These are phyloP conservation scores for Thera britannica DNA, from an alignment of 2,888 invertebrate species.

Conservation along the genomic window DNA sequence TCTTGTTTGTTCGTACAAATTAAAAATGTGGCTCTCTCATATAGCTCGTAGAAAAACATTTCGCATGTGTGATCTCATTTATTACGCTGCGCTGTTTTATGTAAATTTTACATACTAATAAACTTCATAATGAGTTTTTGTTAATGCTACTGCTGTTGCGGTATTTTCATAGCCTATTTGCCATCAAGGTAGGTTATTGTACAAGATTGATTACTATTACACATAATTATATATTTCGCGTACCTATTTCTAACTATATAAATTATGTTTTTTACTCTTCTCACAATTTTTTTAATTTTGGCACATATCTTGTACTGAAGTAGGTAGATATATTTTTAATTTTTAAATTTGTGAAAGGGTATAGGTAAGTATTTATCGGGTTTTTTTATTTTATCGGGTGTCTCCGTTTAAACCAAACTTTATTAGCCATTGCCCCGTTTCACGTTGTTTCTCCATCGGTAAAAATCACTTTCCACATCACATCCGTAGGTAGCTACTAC, in stretches of 20 bases:
- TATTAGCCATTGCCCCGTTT: not conserved
- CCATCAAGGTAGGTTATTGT: constrained; percentile 43
- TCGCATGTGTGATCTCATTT: constrained; percentile 17
- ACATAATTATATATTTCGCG: too few species aligned
- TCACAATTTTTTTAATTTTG: too few species aligned
- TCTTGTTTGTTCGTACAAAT: not conserved
- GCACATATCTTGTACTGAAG: too few species aligned
- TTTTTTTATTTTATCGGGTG: too few species aligned
- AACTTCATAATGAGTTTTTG: constrained; percentile 24
- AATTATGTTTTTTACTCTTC: too few species aligned
- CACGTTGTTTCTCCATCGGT: not conserved
- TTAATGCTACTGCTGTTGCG: constrained; percentile 21
- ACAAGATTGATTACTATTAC: constrained; percentile 10
- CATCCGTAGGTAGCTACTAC: constrained; percentile 6
- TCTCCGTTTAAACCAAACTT: not conserved
- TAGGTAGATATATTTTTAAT: too few species aligned
- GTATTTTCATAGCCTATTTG: constrained; percentile 52
- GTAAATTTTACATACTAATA: constrained; percentile 20
- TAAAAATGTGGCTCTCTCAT: not conserved
- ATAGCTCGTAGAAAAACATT: constrained; percentile 10
- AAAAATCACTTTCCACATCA: constrained; percentile 26
- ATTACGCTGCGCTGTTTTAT: constrained; percentile 16
- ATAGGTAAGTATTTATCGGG: not conserved
- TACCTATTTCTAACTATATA: too few species aligned
- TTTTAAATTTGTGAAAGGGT: too few species aligned